A percentile compares a stretch with the other conserved stretches of the same genome.
phyloP scores from a whole-genome alignment of 2,797 vertebrate species.

The Carcharodon carcharias region DNA sequence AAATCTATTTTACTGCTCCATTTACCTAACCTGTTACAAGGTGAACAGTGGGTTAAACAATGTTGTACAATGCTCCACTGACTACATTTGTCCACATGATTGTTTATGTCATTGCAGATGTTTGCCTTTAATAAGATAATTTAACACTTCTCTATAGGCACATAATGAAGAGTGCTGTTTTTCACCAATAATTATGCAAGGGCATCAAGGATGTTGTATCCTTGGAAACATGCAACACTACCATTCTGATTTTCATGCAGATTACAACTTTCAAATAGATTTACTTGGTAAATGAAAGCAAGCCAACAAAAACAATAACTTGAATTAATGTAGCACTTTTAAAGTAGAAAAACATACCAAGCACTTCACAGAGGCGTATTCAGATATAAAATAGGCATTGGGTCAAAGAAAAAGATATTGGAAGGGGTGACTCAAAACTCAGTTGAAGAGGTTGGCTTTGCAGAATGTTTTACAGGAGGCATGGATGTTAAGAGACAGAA shows the following conservation, averaged over 20 bases:
- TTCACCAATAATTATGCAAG: background rate
- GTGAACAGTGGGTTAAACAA: background rate
- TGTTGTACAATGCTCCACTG: background rate
- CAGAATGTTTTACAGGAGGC: background rate
- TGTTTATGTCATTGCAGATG: background rate
- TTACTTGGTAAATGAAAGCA: background rate
- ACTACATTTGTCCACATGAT: background rate
- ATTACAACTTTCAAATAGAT: slow-evolving; percentile 2
- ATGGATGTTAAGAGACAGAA: background rate
- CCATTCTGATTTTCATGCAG: background rate
- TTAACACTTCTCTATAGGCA: background rate
- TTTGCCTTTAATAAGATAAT: background rate
- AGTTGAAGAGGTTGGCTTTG: background rate
- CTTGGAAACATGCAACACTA: background rate
- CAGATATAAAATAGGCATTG: background rate
- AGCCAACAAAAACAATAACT: background rate
- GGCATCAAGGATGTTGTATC: background rate
- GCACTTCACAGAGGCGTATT: background rate
- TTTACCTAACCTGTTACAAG: background rate
- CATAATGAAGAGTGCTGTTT: background rate
- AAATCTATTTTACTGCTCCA: background rate
- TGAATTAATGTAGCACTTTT: background rate
- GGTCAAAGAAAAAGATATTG: background rate
- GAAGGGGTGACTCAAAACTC: background rate
- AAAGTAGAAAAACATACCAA: background rate